These are phyloP conservation scores for Tachystola acroxantha DNA, from an alignment of 2,888 invertebrate species.

Conservation along the genomic window DNA sequence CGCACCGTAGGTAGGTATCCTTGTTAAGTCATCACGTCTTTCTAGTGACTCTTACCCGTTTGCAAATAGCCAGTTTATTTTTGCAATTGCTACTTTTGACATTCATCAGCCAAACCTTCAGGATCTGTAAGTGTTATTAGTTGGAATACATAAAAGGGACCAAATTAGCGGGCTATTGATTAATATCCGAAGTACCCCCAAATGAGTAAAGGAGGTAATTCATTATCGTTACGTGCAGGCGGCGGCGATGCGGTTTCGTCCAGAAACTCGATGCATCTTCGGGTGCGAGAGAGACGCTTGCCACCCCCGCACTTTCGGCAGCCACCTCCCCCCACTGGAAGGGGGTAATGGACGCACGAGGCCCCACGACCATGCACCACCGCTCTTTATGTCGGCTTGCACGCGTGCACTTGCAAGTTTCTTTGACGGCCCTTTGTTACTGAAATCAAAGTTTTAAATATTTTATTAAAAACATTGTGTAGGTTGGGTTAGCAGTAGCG, in stretches of 20 bases:
- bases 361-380: slow-evolving; percentile 62
- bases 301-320: slow-evolving; percentile 50
- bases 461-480: slow-evolving; percentile 22
- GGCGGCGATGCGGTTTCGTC: slow-evolving; percentile 66
- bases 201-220: slow-evolving; percentile 41
- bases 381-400: slow-evolving; percentile 68
- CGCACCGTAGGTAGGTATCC: too few species aligned
- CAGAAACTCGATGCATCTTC: slow-evolving; percentile 72
- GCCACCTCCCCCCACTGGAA: slow-evolving; percentile 27
- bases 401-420: slow-evolving; percentile 74
- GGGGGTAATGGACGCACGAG: slow-evolving; percentile 75
- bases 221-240: slow-evolving; percentile 46
- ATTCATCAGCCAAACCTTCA: too few species aligned
- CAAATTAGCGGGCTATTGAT: too few species aligned
- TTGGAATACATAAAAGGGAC: too few species aligned
- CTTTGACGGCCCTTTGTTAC: slow-evolving; percentile 72
- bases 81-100: too few species aligned
- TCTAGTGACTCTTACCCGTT: too few species aligned
- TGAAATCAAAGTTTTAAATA: slow-evolving; percentile 71
- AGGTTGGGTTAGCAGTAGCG: too few species aligned
- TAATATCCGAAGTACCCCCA: slow-evolving; percentile 7
- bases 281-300: slow-evolving; percentile 59
- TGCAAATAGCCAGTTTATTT: too few species aligned
- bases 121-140: too few species aligned
- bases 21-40: too few species aligned